A percentile compares a stretch with the other conserved stretches of the same genome.
Evolutionary conservation across 2,797 vertebrate genomes (phyloP).

Genomic region (Xiphorhynchus erythropygius): DNA sequence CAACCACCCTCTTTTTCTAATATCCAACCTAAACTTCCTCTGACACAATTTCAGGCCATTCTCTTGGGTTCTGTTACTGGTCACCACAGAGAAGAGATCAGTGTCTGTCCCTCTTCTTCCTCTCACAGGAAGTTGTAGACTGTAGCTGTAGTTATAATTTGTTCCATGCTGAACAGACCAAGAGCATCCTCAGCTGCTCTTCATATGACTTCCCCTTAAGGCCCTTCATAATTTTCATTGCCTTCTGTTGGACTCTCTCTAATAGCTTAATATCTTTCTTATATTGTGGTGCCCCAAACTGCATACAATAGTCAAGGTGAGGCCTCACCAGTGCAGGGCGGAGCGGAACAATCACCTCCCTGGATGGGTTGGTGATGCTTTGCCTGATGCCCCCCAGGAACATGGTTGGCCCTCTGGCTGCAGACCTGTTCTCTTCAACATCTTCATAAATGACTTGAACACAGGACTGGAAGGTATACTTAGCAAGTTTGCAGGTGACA

Average conservation of each 20-base stretch:
- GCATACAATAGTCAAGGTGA: not conserved
- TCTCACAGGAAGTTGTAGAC: not conserved
- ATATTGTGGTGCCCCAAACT: not conserved
- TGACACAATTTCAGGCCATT: not conserved
- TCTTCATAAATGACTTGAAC: not conserved
- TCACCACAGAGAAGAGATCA: not conserved
- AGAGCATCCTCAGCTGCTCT: not conserved
- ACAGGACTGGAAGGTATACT: not conserved
- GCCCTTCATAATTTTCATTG: not conserved
- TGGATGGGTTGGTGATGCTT: accelerated
- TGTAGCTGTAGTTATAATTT: no score
- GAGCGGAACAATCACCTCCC: not conserved
- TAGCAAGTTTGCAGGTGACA: not conserved
- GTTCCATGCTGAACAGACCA: not conserved
- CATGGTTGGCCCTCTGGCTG: not conserved
- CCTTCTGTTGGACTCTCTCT: no score
- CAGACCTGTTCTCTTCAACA: not conserved
- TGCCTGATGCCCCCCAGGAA: not conserved
- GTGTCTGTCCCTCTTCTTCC: not conserved
- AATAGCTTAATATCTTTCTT: not conserved
- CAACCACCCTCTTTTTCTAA: not conserved
- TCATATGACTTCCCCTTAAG: not conserved
- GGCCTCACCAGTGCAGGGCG: not conserved
- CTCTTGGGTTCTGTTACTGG: not conserved
- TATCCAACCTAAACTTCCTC: not conserved